A percentile compares a stretch with the other conserved stretches of the same genome.
These are phyloP conservation scores for Stegophylla sp. DNA, from an alignment of 2,888 invertebrate genomes.

Conservation along the genomic window DNA sequence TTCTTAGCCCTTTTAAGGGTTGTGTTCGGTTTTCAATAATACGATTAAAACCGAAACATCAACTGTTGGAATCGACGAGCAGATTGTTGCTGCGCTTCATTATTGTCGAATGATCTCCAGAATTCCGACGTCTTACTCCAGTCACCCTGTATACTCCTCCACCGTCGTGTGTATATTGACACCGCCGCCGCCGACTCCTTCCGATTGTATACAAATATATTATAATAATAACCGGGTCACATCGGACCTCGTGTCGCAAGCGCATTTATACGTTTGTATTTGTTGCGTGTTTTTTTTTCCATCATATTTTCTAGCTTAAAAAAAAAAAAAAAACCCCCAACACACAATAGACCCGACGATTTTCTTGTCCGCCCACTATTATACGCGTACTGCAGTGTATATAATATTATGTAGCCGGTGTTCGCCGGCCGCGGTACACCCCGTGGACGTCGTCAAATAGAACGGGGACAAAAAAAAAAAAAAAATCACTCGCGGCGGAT, in stretches of 20 bases:
- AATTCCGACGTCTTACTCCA: no score
- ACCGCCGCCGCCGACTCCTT: neutral
- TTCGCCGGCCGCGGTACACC: neutral
- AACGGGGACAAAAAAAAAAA: neutral
- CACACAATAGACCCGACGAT: conserved; percentile 38
- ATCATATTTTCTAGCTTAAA: neutral
- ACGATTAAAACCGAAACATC: no score
- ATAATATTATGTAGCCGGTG: neutral
- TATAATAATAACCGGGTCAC: no score
- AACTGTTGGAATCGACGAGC: no score
- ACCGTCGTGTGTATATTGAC: no score
- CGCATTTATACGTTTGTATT: neutral
- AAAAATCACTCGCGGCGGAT: neutral
- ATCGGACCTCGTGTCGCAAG: no score
- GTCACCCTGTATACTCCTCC: no score
- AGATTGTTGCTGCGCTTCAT: no score
- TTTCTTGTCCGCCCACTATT: conserved; percentile 56
- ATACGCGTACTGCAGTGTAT: neutral
- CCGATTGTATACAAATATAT: no score
- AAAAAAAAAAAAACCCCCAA: neutral
- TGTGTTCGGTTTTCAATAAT: no score
- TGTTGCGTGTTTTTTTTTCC: neutral
- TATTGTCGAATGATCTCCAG: no score
- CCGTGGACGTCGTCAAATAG: conserved; percentile 2
- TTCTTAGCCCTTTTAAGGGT: no score